Conservation (phyloP, 1,140 invertebrate genomes). For the Drosophila orena region DNA sequence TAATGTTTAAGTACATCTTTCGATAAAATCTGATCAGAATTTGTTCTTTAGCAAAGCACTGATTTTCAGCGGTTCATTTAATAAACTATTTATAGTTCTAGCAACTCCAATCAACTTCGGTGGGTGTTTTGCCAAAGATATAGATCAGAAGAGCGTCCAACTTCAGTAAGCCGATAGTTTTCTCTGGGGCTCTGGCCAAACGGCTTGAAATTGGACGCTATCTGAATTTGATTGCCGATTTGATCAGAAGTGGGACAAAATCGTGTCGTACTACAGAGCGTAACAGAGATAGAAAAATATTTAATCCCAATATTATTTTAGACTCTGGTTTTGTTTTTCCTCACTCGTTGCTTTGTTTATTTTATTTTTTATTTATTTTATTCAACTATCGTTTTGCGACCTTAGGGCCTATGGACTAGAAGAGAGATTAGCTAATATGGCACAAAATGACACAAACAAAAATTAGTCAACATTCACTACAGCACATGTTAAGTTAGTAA, state of each 20-base stretch:
- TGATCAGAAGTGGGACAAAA: slow-evolving; percentile 14
- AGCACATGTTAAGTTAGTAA: slow-evolving; percentile 75
- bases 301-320: slow-evolving; percentile 11
- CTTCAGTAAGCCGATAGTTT: slow-evolving; percentile 17
- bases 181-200: slow-evolving; percentile 24
- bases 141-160: slow-evolving; percentile 31
- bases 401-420: slow-evolving; percentile 46
- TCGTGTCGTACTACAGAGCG: background rate
- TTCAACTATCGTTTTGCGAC: slow-evolving; percentile 34
- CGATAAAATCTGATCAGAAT: slow-evolving; percentile 18
- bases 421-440: slow-evolving; percentile 68
- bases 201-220: slow-evolving; percentile 44
- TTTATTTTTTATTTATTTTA: background rate
- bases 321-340: slow-evolving; percentile 38
- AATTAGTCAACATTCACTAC: slow-evolving; percentile 78
- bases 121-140: slow-evolving; percentile 76
- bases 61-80: slow-evolving; percentile 14
- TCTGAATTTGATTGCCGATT: slow-evolving; percentile 9
- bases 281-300: slow-evolving; percentile 25
- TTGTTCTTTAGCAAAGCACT: slow-evolving; percentile 63
- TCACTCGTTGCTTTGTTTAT: slow-evolving; percentile 34
- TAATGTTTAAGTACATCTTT: slow-evolving; percentile 63
- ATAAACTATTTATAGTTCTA: slow-evolving; percentile 10
- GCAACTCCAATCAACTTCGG: slow-evolving; percentile 56
- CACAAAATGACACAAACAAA: slow-evolving; percentile 67